These are phyloP conservation scores for Callimorpha dominula DNA, from an alignment of 2,888 invertebrate species.

Conservation along the genomic window DNA sequence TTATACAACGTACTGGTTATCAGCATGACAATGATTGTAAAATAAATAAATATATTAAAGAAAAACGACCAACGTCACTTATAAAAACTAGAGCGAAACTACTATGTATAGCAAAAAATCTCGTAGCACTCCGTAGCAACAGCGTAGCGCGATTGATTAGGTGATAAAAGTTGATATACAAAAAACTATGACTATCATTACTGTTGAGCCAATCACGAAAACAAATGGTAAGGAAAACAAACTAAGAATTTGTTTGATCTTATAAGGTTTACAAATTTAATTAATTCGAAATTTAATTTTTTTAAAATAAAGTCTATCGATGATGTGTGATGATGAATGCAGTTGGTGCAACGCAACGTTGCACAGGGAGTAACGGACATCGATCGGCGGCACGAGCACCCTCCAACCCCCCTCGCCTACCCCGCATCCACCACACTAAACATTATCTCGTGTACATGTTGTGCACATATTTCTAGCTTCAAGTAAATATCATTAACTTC, in stretches of 20 bases:
- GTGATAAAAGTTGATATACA: not conserved
- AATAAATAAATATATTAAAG: not conserved
- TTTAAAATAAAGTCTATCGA: conserved; percentile 18
- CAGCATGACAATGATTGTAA: not conserved
- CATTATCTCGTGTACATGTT: conserved; percentile 69
- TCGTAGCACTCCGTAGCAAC: conserved; percentile 48
- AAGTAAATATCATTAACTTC: conserved; percentile 28
- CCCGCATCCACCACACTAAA: conserved; percentile 57
- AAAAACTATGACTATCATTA: not conserved
- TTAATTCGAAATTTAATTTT: not conserved
- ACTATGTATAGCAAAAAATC: conserved; percentile 6
- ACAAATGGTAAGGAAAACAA: not conserved
- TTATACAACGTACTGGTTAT: not conserved
- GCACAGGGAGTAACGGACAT: conserved; percentile 76
- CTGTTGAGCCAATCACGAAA: not conserved
- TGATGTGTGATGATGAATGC: conserved; percentile 61
- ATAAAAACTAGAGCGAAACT: not conserved
- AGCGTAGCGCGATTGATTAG: conserved; percentile 30
- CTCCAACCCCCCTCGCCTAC: conserved; percentile 37
- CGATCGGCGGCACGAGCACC: conserved; percentile 68
- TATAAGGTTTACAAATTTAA: not conserved
- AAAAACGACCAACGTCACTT: not conserved
- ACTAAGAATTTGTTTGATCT: not conserved
- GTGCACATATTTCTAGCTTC: conserved; percentile 43
- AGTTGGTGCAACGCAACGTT: conserved; percentile 72